A percentile compares a stretch with the other conserved stretches of the same genome.
Conservation (phyloP, 2,888 invertebrate genomes). For the Bruchidius siliquastri region DNA sequence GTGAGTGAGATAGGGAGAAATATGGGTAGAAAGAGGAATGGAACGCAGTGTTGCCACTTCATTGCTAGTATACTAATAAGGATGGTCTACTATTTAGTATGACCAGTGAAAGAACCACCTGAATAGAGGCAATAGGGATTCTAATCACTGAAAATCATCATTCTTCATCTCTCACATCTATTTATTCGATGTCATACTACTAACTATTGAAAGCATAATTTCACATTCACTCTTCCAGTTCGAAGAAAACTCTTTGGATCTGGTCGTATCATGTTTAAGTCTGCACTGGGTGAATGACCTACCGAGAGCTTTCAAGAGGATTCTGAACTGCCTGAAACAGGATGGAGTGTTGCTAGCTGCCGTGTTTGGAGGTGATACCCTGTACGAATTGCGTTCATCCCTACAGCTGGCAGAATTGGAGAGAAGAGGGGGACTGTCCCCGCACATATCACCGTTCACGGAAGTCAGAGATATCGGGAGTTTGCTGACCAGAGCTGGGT, state of each 20-base stretch:
- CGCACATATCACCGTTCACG: constrained; percentile 91
- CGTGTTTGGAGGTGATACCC: constrained; percentile 92
- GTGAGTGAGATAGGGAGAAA: too few relatives aligned
- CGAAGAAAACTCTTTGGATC: constrained; percentile 73
- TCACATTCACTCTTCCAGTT: constrained; percentile 50
- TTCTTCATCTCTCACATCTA: too few relatives aligned
- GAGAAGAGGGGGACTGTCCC: constrained; percentile 80
- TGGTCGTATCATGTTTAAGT: constrained; percentile 80
- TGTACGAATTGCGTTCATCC: constrained; percentile 84
- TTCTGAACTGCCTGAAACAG: constrained; percentile 68
- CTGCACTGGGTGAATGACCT: constrained; percentile 98
- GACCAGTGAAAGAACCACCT: too few relatives aligned
- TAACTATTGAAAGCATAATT: too few relatives aligned
- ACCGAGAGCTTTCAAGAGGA: constrained; percentile 73
- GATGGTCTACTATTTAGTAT: too few relatives aligned
- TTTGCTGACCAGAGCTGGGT: constrained; percentile 79
- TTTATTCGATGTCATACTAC: too few relatives aligned
- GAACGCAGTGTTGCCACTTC: too few relatives aligned
- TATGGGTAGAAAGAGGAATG: too few relatives aligned
- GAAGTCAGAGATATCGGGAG: constrained; percentile 82
- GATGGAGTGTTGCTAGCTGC: constrained; percentile 94
- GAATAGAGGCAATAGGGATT: too few relatives aligned
- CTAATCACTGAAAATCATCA: too few relatives aligned
- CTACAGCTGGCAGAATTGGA: constrained; percentile 93
- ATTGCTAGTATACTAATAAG: too few relatives aligned